These are phyloP conservation scores for Pelochelys cantorii DNA, from an alignment of 2,797 vertebrate genomes.

Conservation along the genomic window DNA sequence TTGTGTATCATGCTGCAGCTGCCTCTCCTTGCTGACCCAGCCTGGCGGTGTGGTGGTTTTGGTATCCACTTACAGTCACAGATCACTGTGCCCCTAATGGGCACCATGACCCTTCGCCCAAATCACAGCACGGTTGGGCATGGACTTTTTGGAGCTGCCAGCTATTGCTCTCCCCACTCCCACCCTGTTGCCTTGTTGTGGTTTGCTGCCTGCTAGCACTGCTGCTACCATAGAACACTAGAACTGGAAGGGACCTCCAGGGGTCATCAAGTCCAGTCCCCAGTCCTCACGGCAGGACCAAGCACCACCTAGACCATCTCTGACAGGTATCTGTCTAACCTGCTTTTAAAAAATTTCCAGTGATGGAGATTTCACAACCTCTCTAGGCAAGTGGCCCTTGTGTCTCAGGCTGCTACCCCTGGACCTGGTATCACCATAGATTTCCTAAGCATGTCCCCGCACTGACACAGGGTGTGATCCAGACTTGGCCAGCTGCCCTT, in stretches of 20 bases:
- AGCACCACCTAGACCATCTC: too few relatives aligned
- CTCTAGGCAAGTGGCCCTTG: not conserved
- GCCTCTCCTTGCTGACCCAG: not conserved
- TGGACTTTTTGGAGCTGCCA: not conserved
- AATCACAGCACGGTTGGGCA: accelerated
- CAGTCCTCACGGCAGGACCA: too few relatives aligned
- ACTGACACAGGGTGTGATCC: not conserved
- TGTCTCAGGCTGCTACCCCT: not conserved
- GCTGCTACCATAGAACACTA: not conserved
- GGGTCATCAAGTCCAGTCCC: too few relatives aligned
- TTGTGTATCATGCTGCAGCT: not conserved
- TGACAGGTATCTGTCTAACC: too few relatives aligned
- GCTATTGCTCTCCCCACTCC: not conserved
- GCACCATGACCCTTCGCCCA: not conserved
- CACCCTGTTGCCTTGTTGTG: not conserved
- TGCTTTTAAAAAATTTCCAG: too few relatives aligned
- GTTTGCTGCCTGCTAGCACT: too few relatives aligned
- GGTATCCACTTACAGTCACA: not conserved
- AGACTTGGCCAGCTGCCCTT: not conserved
- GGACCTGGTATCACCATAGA: not conserved
- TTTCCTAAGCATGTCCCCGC: not conserved
- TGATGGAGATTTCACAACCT: too few relatives aligned
- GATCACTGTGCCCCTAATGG: not conserved
- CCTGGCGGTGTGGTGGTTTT: not conserved
- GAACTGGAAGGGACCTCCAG: too few relatives aligned